phyloP scores from a whole-genome alignment of 2,113 vertebrate genomes.

The Larimichthys polyactis region DNA sequence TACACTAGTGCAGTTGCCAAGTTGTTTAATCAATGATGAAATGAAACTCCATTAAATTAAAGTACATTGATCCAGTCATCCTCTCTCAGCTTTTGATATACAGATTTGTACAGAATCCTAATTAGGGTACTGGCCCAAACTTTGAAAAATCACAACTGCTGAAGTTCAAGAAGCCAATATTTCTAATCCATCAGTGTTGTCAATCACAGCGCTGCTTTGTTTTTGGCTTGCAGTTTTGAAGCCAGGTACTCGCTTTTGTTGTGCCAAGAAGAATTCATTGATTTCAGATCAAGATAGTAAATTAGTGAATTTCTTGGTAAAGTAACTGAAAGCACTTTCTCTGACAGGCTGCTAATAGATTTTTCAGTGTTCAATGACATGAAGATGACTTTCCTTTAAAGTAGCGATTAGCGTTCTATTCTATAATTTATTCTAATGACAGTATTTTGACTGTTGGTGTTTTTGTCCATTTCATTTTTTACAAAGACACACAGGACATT shows the following conservation, averaged over 20 bases:
- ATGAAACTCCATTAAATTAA: conserved; percentile 11
- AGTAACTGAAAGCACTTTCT: conserved; percentile 24
- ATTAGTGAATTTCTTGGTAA: conserved; percentile 27
- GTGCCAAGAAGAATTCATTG: conserved; percentile 47
- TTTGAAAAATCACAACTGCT: conserved; percentile 29
- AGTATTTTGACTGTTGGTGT: conserved; percentile 13
- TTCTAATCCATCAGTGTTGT: conserved; percentile 41
- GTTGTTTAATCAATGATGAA: not conserved
- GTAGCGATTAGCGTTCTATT: not conserved
- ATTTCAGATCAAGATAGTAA: conserved; percentile 31
- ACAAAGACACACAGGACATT: conserved; percentile 89
- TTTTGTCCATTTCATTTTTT: conserved; percentile 26
- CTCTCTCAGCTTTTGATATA: not conserved
- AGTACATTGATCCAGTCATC: conserved; percentile 5
- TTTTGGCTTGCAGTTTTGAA: conserved; percentile 51
- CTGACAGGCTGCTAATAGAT: conserved; percentile 9
- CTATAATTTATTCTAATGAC: conserved; percentile 14
- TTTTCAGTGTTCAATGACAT: conserved; percentile 28
- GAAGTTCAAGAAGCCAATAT: conserved; percentile 34
- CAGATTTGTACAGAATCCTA: conserved; percentile 3
- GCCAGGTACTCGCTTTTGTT: conserved; percentile 32
- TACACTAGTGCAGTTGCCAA: not conserved
- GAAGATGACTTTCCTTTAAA: conserved; percentile 11
- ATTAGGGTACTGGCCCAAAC: conserved; percentile 8
- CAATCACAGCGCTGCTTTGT: conserved; percentile 30